Conservation (phyloP, 2,888 invertebrate species). For the Tanytarsus gracilentus region DNA sequence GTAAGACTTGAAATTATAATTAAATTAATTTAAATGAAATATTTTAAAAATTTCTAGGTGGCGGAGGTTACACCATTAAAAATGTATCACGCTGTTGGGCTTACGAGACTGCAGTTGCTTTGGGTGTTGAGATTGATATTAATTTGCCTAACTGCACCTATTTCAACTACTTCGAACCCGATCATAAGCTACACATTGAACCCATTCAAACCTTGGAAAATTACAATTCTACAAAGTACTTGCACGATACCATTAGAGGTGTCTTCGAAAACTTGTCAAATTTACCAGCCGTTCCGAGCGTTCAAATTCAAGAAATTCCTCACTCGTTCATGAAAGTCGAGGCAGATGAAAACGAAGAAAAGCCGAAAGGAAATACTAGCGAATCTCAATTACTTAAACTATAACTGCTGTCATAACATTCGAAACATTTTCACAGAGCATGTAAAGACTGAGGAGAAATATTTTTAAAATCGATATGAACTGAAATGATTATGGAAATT, state of each 20-base stretch:
- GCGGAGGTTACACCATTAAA: slow-evolving; percentile 4
- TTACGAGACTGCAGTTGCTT: not conserved
- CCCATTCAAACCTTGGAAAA: not conserved
- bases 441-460: no score
- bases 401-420: no score
- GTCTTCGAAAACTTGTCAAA: not conserved
- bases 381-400: no score
- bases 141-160: not conserved
- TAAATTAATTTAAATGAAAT: not conserved
- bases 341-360: no score
- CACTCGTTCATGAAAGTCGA: no score
- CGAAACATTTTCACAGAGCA: no score
- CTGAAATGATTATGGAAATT: no score
- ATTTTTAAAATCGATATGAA: no score
- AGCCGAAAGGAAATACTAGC: no score
- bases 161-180: not conserved
- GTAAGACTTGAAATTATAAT: not conserved
- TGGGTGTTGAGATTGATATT: not conserved
- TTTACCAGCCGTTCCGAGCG: not conserved
- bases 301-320: not conserved
- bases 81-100: slow-evolving; percentile 3
- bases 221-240: not conserved
- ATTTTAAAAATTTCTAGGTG: not conserved
- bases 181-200: not conserved
- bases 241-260: not conserved